Conservation (phyloP, 2,888 invertebrate species). For the Monopis laevigella region DNA sequence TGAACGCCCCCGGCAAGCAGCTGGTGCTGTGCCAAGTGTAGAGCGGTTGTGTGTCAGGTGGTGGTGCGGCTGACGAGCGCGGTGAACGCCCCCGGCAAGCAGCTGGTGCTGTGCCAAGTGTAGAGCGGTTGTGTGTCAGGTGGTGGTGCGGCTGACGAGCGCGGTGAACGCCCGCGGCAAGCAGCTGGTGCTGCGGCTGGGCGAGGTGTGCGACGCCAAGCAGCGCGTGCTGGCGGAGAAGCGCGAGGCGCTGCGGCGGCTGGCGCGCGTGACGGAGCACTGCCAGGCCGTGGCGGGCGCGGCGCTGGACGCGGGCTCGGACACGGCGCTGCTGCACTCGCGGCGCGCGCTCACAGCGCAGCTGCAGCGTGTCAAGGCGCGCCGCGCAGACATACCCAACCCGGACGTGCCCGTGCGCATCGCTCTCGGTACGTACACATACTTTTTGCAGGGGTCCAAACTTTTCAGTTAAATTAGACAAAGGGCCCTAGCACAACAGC, state of each 20-base stretch:
- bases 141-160: slow-evolving; percentile 72
- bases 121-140: neutral
- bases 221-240: slow-evolving; percentile 83
- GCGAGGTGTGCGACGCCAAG: slow-evolving; percentile 77
- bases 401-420: slow-evolving; percentile 89
- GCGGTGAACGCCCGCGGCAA: slow-evolving; percentile 85
- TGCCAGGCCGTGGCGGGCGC: slow-evolving; percentile 85
- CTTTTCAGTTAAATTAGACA: no score
- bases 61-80: slow-evolving; percentile 76
- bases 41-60: no score
- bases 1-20: slow-evolving; percentile 84
- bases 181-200: slow-evolving; percentile 79
- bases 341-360: slow-evolving; percentile 81
- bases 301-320: slow-evolving; percentile 70
- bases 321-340: slow-evolving; percentile 71
- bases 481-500: no score
- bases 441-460: no score
- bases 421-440: no score
- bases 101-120: no score
- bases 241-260: slow-evolving; percentile 81
- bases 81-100: slow-evolving; percentile 84
- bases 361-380: slow-evolving; percentile 82
- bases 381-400: slow-evolving; percentile 88
- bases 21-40: no score
- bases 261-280: slow-evolving; percentile 88